Evolutionary conservation across 1,140 invertebrate species (phyloP).

Genomic region (Temnothorax longispinosus): DNA sequence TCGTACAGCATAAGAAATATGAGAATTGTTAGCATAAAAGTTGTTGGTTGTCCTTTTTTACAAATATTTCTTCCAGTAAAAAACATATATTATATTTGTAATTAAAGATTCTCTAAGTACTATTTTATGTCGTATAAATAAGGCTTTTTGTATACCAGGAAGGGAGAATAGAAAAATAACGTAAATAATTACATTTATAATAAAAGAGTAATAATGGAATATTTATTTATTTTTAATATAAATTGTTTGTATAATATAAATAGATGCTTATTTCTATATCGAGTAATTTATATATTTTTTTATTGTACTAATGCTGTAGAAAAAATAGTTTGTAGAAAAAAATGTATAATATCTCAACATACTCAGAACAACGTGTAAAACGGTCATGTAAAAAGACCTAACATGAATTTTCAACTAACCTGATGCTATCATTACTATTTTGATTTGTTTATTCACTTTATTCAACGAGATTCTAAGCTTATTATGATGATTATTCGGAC

Average conservation of each 20-base stretch:
- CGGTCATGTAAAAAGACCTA: conserved; percentile 52
- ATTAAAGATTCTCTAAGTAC: neutral
- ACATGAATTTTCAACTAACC: conserved; percentile 33
- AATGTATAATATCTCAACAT: conserved; percentile 50
- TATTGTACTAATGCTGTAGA: conserved; percentile 10
- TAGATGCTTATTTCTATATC: neutral
- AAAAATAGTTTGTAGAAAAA: conserved; percentile 44
- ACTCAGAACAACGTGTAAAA: neutral
- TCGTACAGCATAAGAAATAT: neutral
- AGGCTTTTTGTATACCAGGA: neutral
- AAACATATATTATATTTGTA: neutral
- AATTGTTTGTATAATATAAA: conserved; percentile 32
- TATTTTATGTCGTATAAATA: neutral
- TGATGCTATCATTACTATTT: conserved; percentile 36
- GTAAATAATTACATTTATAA: neutral
- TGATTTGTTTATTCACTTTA: neutral
- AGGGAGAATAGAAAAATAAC: neutral
- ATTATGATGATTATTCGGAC: conserved; percentile 74
- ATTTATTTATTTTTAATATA: conserved; percentile 41
- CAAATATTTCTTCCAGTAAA: neutral
- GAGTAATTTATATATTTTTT: conserved; percentile 28
- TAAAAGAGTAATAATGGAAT: conserved; percentile 14
- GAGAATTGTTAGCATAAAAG: neutral
- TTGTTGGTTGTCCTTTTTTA: neutral
- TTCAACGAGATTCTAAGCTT: conserved; percentile 43